Percentiles rank a stretch among this genome's conserved stretches.
phyloP scores from a whole-genome alignment of 2,113 vertebrate species.

The Salvelinus fontinalis region DNA sequence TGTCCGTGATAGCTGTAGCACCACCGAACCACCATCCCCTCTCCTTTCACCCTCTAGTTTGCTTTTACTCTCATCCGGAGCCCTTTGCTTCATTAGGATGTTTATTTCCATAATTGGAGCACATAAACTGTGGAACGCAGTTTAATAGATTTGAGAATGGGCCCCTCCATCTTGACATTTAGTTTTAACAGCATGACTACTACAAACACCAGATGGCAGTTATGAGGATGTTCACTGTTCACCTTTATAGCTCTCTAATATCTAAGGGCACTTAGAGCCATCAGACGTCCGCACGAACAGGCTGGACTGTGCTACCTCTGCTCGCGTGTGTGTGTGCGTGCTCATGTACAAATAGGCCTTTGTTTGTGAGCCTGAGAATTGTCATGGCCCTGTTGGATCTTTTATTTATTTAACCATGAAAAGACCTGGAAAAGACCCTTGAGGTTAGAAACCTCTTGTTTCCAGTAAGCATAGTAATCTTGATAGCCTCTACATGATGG shows the following conservation, averaged over 20 bases:
- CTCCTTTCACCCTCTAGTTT: not conserved
- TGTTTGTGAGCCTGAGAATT: not conserved
- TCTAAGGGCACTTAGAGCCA: not conserved
- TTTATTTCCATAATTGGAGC: not conserved
- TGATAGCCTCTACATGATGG: not conserved
- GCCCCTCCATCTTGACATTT: not conserved
- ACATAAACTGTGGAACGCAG: not conserved
- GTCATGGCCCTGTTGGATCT: too few species aligned
- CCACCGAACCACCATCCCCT: not conserved
- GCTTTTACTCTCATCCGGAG: not conserved
- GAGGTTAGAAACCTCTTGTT: too few species aligned
- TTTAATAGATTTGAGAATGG: not conserved
- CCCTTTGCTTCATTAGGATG: conserved; percentile 3
- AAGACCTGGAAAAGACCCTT: too few species aligned
- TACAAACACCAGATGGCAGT: conserved; percentile 2
- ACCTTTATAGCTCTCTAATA: not conserved
- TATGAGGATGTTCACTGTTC: conserved; percentile 4
- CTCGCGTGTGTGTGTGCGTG: not conserved
- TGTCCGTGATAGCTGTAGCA: not conserved
- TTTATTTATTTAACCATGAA: too few species aligned
- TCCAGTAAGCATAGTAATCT: too few species aligned
- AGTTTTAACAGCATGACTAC: not conserved
- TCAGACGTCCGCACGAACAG: not conserved
- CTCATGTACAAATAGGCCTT: not conserved
- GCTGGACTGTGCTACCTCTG: not conserved